Percentiles rank a stretch among this genome's conserved stretches.
Evolutionary conservation across 1,140 invertebrate genomes (phyloP).

Genomic region (Stratiolaelaps scimitus): DNA sequence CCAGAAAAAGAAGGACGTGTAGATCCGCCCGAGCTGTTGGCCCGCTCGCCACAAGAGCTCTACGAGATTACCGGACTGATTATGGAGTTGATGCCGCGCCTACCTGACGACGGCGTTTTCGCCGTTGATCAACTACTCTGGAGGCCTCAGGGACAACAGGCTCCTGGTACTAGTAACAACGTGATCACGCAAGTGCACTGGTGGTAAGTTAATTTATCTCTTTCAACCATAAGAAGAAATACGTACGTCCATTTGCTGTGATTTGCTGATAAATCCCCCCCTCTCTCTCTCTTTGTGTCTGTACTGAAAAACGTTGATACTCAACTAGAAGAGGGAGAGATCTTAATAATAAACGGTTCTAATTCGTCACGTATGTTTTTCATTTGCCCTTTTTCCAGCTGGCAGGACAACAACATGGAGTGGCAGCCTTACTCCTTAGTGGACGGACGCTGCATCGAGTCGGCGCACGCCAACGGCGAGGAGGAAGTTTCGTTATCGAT

Average conservation of each 20-base stretch:
- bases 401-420: slow-evolving; percentile 27
- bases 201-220: no score
- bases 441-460: slow-evolving; percentile 35
- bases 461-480: slow-evolving; percentile 74
- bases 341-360: no score
- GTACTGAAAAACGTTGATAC: no score
- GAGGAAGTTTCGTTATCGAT: slow-evolving; percentile 85
- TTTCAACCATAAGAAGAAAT: no score
- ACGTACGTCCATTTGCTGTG: no score
- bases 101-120: slow-evolving; percentile 87
- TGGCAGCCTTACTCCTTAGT: slow-evolving; percentile 20
- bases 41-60: slow-evolving; percentile 74
- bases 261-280: no score
- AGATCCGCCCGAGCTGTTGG: slow-evolving; percentile 14
- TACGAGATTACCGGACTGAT: slow-evolving; percentile 93
- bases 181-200: slow-evolving; percentile 7
- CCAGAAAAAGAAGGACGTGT: slow-evolving; percentile 40
- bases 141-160: slow-evolving; percentile 44
- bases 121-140: slow-evolving; percentile 72
- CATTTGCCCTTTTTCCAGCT: not conserved
- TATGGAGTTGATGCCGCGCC: slow-evolving; percentile 82
- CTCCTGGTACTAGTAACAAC: slow-evolving; percentile 46
- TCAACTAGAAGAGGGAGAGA: no score
- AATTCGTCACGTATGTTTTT: no score
- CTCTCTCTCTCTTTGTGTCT: no score